Percentiles rank a stretch among this genome's conserved stretches.
These are phyloP conservation scores for Torymus auratus DNA, from an alignment of 2,888 invertebrate genomes.

Conservation along the genomic window DNA sequence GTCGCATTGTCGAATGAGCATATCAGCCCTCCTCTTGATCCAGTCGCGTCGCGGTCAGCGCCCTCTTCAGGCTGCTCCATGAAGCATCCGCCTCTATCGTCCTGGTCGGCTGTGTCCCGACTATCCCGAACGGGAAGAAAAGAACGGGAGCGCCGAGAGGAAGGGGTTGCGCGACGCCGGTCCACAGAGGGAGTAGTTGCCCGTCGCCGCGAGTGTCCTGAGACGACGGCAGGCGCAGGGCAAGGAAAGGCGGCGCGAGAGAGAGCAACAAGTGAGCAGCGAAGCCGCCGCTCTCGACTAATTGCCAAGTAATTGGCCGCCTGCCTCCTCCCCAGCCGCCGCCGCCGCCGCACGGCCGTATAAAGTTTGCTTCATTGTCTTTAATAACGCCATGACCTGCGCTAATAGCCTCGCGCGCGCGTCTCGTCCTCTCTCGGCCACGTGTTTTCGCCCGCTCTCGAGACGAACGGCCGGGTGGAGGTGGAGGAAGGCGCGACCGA, in stretches of 20 bases:
- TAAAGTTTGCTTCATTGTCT: conserved; percentile 77
- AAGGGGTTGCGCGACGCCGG: neutral
- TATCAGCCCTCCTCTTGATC: no score
- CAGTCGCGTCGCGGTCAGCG: no score
- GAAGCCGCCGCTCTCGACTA: conserved; percentile 67
- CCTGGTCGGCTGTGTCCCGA: no score
- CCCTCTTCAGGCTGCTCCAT: no score
- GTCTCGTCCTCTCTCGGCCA: conserved; percentile 60
- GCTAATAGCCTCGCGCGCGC: conserved; percentile 72
- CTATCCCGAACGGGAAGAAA: no score
- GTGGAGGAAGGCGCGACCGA: conserved; percentile 13
- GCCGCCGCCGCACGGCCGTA: conserved; percentile 70
- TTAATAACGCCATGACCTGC: conserved; percentile 75
- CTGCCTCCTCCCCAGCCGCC: conserved; percentile 59
- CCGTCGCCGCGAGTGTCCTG: neutral
- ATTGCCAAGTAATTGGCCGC: conserved; percentile 77
- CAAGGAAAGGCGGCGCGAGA: conserved; percentile 68
- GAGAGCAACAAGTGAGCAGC: conserved; percentile 61
- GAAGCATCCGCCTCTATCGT: no score
- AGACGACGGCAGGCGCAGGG: no score
- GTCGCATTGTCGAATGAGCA: no score
- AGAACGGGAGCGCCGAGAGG: no score
- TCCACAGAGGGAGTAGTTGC: neutral
- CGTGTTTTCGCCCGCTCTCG: conserved; percentile 42
- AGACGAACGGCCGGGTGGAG: no score